Evolutionary conservation across 1,140 invertebrate genomes (phyloP), one percentile per base, ranked within the genome.

Genomic region (Paraescarpia echinospica): DNA sequence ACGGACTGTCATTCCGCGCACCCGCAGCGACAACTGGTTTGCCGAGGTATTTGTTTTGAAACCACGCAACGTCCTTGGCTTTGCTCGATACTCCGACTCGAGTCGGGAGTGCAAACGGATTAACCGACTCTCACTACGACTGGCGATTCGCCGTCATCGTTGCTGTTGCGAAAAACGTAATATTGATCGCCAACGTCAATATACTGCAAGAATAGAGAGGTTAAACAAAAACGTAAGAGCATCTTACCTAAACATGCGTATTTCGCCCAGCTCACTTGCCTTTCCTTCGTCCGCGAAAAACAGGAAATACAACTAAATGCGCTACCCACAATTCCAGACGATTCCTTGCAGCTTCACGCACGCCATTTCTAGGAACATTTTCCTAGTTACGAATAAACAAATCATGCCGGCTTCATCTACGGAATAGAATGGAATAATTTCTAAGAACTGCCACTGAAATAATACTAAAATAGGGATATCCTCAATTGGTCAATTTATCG

Each of bases 31-130:
- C 59, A 77, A 18, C 59, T 77, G 59, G 59, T 77, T 18, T 0
- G 59, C 14, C 59, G 59, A 31, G 27, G 59, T 77, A 77, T 77
- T 77, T 77, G 59, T 77, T 77, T 77, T 77, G 59, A 77, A 77
- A 77, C 59, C 59, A 77, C 59, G 59, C 59, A 77, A 77, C 59
- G 59, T 77, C 59, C 59, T 77, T 77, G 59, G 59, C 59, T 77
- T 77, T 1, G 59, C 59, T 77, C 59, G 22, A 12, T 77, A 41
- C 41, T 77, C 59, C 18, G 48, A 51, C 48, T 51, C 59, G 59
- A 22, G 59, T 27, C 59, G 59, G 59, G 18, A 2, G 59, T 22
- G 14, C 27, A 77, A 77, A 77, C 27, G 59, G 59, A 77, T 77
- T 77, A 77, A 27, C 59, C 59, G 14, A 31, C 18, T 77, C 59